These are phyloP conservation scores for Eptatretus atami DNA, from an alignment of 2,797 vertebrate genomes.

Conservation along the genomic window DNA sequence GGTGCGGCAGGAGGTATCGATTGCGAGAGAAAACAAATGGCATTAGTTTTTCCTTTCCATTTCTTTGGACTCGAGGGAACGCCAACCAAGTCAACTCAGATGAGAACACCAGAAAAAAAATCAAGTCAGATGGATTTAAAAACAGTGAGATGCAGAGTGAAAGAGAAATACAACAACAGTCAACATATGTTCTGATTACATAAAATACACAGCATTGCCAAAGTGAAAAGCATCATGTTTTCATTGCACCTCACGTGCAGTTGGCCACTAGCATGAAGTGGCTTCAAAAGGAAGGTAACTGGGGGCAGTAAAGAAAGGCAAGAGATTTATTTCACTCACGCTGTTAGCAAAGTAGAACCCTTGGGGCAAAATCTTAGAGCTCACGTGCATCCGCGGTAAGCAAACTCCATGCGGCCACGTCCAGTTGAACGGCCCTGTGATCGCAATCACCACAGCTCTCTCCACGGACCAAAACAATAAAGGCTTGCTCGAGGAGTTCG, in stretches of 20 bases:
- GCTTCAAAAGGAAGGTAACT: neutral
- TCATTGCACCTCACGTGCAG: neutral
- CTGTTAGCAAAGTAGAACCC: constrained; percentile 4
- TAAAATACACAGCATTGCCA: too few relatives aligned
- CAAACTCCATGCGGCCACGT: neutral
- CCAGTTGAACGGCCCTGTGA: constrained; percentile 3
- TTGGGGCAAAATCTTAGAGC: neutral
- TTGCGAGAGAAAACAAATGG: too few relatives aligned
- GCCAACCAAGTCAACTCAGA: too few relatives aligned
- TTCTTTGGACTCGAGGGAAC: too few relatives aligned
- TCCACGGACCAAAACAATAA: neutral
- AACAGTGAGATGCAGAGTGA: too few relatives aligned
- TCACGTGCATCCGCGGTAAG: neutral
- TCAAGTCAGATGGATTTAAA: too few relatives aligned
- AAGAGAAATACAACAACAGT: too few relatives aligned
- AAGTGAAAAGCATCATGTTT: too few relatives aligned
- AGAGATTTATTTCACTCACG: neutral
- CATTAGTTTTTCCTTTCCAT: too few relatives aligned
- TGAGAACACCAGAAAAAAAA: too few relatives aligned
- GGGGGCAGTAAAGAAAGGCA: too few relatives aligned
- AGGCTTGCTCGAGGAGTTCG: neutral
- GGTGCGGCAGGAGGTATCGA: neutral
- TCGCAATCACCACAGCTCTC: neutral
- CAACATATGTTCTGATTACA: too few relatives aligned
- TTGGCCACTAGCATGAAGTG: neutral